These are phyloP conservation scores for Coremacera marginata DNA, from an alignment of 2,888 invertebrate species.

Conservation along the genomic window DNA sequence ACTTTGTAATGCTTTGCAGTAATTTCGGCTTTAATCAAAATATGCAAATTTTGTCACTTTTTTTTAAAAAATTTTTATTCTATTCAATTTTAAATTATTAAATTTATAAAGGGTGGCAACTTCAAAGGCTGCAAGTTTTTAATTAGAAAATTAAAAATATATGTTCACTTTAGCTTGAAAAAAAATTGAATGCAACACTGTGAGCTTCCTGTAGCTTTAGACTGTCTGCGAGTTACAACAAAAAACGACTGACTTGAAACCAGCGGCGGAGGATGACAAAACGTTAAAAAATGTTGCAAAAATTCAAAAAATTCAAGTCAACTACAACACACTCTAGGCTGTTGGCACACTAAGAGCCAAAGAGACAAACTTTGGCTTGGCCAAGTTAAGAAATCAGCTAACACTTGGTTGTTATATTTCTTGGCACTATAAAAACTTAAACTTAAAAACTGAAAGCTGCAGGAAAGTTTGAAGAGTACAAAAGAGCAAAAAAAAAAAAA, in stretches of 20 bases:
- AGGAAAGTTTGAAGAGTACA: not conserved
- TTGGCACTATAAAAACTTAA: not conserved
- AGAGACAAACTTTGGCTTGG: constrained; percentile 1
- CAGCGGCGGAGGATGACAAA: constrained; percentile 30
- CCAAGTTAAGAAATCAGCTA: constrained; percentile 33
- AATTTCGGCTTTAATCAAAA: constrained; percentile 20
- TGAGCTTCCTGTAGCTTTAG: constrained; percentile 18
- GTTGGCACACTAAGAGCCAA: not conserved
- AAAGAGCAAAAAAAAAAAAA: constrained; percentile 44
- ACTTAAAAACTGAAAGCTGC: not conserved
- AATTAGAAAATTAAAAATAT: constrained; percentile 9
- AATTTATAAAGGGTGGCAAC: not conserved
- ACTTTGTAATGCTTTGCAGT: not conserved
- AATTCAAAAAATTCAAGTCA: constrained; percentile 11
- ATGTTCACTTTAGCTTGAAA: not conserved
- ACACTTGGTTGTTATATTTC: constrained; percentile 7
- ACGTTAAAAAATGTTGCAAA: constrained; percentile 30
- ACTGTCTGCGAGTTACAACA: constrained; percentile 27
- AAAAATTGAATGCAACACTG: constrained; percentile 15
- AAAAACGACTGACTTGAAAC: not conserved
- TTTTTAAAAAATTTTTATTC: not conserved
- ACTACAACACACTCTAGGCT: not conserved
- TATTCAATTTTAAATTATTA: not conserved
- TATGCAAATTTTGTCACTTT: constrained; percentile 14
- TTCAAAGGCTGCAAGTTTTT: constrained; percentile 15